Percentiles rank a stretch among this genome's conserved stretches.
These are phyloP conservation scores for Euura lappo DNA, from an alignment of 1,140 invertebrate genomes.

Conservation along the genomic window DNA sequence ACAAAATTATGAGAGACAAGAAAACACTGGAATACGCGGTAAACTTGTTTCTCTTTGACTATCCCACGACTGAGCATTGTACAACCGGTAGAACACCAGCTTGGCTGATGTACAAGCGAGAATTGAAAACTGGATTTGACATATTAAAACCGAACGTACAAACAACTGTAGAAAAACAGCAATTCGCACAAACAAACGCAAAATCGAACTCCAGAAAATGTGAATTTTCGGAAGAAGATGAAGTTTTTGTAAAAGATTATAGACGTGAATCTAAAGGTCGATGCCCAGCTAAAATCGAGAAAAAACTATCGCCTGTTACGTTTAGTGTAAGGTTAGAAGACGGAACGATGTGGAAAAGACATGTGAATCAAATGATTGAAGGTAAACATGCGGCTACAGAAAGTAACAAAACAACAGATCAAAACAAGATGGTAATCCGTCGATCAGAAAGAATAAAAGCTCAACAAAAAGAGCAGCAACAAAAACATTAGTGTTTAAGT, in stretches of 20 bases:
- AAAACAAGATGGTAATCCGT: no score
- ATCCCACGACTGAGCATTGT: conserved; percentile 4
- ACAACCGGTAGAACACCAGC: conserved; percentile 14
- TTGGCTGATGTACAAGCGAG: conserved; percentile 7
- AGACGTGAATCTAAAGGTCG: background rate
- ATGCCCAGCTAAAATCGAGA: conserved; percentile 11
- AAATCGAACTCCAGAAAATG: background rate
- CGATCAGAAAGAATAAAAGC: no score
- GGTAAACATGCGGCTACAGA: background rate
- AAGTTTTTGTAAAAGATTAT: background rate
- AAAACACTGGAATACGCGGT: conserved; percentile 5
- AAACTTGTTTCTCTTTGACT: no score
- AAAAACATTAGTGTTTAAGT: no score
- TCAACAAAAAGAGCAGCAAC: no score
- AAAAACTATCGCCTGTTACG: conserved; percentile 18
- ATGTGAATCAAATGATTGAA: conserved; percentile 15
- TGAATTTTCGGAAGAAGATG: conserved; percentile 9
- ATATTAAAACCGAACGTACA: conserved; percentile 9
- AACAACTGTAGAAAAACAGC: background rate
- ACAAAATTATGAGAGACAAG: conserved; percentile 22
- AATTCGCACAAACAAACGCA: no score
- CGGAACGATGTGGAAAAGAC: conserved; percentile 14
- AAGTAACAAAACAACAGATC: no score
- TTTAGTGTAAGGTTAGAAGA: conserved; percentile 13
- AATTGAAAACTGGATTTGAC: background rate